Base-by-base conservation (phyloP, 1,140 invertebrate genomes). In the Tetramorium simillimum region DNA sequence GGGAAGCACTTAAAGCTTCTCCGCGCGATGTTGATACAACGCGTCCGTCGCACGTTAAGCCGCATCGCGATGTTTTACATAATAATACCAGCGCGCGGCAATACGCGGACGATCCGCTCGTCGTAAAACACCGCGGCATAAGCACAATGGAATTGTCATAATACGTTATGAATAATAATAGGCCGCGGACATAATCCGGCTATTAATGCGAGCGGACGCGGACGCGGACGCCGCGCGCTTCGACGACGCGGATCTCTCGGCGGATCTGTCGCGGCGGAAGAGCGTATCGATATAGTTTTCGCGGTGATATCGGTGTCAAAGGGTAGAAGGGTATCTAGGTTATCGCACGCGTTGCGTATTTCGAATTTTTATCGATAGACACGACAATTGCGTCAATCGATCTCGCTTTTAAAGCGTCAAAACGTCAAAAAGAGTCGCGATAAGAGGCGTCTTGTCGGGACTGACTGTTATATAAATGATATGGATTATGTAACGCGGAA, bases 101-200 rank as follows among this genome's bases (percentile, higher is more conserved):
- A 84, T 84, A 75, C 80, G 80, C 69, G 40, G 67, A 18, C 67
- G 80, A 84, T 73, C 80, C 69, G 80, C 69, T 84, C 80, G 53
- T 84, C 53, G 80, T 84, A 84, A 84, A 84, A 84, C 69, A 53
- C 16, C 67, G 40, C 67, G 51, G 37, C 37, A 21, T 73, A 84
- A 58, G 67, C 80, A 84, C 80, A 84, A 84, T 73, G 80, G 67
- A 84, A 84, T 84, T 73, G 80, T 84, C 80, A 84, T 84, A 84
- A 84, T 84, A 75, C 80, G 80, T 84, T 84, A 84, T 84, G 80
- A 84, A 84, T 84, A 73, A 84, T 84, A 84, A 84, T 84, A 84
- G 80, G 53, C 53, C 53, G 40, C 43, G 69, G 24, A 7, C 58
- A 21, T 84, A 73, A 84, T 84, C 67, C 69, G 53, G 28, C 53